Evolutionary conservation across 2,113 vertebrate genomes (phyloP).

Genomic region (Plectropomus leopardus): DNA sequence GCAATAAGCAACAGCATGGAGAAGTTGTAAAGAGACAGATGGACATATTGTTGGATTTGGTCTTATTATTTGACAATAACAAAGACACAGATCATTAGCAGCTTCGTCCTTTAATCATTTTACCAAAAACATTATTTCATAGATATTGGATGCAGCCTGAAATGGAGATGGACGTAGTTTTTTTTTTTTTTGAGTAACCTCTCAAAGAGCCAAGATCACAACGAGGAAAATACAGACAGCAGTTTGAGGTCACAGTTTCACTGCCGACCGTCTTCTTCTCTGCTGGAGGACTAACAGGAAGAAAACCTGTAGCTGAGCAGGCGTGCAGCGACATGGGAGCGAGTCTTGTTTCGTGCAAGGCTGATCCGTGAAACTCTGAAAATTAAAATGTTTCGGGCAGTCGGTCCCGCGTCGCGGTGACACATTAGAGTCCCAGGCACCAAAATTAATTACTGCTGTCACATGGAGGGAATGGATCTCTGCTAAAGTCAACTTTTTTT

Average conservation of each 20-base stretch:
- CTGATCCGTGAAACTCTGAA: constrained; percentile 7
- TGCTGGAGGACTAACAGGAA: constrained; percentile 28
- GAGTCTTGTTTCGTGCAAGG: constrained; percentile 22
- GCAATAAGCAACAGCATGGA: too few relatives aligned
- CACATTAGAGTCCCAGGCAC: constrained; percentile 23
- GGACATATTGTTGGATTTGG: not conserved
- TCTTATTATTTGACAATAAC: too few relatives aligned
- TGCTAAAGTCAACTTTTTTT: constrained; percentile 5
- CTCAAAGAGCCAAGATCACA: too few relatives aligned
- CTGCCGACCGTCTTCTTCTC: constrained; percentile 4
- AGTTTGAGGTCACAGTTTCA: not conserved
- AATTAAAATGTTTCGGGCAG: constrained; percentile 25
- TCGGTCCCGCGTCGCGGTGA: not conserved
- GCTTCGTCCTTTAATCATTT: not conserved
- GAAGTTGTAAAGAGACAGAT: not conserved
- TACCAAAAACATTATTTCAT: too few relatives aligned
- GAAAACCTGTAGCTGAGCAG: not conserved
- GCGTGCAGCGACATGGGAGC: not conserved
- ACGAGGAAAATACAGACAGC: not conserved
- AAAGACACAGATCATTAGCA: not conserved
- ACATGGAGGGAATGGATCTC: not conserved
- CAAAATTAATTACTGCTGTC: constrained; percentile 38
- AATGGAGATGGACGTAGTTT: not conserved
- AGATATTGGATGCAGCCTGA: not conserved
- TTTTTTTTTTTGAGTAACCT: not conserved